phyloP scores from a whole-genome alignment of 2,797 vertebrate species.

The Bovichtus diacanthus region DNA sequence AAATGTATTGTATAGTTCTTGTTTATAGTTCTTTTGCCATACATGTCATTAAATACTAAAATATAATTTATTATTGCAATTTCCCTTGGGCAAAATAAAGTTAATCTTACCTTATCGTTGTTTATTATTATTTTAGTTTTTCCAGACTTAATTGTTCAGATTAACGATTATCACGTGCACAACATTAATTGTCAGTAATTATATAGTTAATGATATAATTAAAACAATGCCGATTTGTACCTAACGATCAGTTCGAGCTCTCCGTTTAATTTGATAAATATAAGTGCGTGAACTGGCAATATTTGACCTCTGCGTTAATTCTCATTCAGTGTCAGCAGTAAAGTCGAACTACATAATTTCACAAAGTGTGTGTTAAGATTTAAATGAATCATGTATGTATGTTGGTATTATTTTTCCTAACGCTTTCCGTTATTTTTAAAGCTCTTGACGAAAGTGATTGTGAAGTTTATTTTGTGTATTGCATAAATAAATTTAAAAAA shows the following conservation, averaged over 20 bases:
- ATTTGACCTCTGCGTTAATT: neutral
- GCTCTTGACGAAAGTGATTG: rapidly evolving
- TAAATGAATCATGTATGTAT: rapidly evolving
- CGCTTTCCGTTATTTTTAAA: neutral
- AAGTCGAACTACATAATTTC: neutral
- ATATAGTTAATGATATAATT: neutral
- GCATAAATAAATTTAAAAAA: neutral
- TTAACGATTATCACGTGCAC: neutral
- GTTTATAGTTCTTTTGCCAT: neutral
- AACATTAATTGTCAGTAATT: neutral
- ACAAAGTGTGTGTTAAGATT: neutral
- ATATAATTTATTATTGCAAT: neutral
- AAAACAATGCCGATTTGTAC: neutral
- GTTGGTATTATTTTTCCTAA: rapidly evolving
- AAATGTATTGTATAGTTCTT: neutral
- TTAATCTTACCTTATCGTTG: neutral
- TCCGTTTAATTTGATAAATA: neutral
- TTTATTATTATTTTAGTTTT: neutral
- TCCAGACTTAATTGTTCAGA: neutral
- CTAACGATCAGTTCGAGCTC: neutral
- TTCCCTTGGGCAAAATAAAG: neutral
- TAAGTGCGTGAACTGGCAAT: neutral
- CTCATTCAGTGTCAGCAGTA: neutral
- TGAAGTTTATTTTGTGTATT: neutral
- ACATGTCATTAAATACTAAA: neutral